Evolutionary conservation across 2,797 vertebrate genomes (phyloP), one percentile per base, ranked within the genome.

Genomic region (Crocodylus rhombifer): DNA sequence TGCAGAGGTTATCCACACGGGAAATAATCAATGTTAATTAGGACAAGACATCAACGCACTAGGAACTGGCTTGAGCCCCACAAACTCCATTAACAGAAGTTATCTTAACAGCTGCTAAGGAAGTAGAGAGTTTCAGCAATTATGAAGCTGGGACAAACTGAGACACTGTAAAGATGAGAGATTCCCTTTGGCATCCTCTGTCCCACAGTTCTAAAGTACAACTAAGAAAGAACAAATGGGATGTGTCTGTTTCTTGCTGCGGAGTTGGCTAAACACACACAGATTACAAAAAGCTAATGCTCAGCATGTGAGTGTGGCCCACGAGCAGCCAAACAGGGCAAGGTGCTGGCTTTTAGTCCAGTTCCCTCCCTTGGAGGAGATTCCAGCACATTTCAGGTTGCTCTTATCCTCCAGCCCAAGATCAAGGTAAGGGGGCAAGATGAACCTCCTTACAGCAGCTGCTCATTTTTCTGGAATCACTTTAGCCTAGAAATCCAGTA

Each of bases 31-130:
- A 9, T 51, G 42, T 51, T 51, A 69, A 30, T 36, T 36, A 69
- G 67, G 67, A 13, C 16, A 23, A 51, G 36, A 14, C 69, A 7
- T 2, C 0, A 0, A 33, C 1, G 0, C 10, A 16, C 2, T 1
- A 1, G n/a, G 71, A 36, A 36, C 78, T 42, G 80, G 5, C 20
- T 4, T n/a, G 17, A 21, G 25, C 25, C n/a, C 25, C 71, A 67
- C 14, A 6, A 3, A 5, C 2, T 51, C 25, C 33, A n/a, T 63
- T 23, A 63, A 57, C 0, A 4, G 67, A 36, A 69, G 30, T 33
- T 4, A 4, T n/a, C 65, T 84, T 4, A 63, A 14, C 7, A n/a
- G 82, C 26, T 76, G 10, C 14, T 3, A 51, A 11, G 63, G n/a
- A 89, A 36, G 64, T 76, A 64, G 64, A 0, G 2, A 0, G 33